Base-by-base conservation (phyloP, 2,797 vertebrate genomes). In the Tauraco hartlaubi region DNA sequence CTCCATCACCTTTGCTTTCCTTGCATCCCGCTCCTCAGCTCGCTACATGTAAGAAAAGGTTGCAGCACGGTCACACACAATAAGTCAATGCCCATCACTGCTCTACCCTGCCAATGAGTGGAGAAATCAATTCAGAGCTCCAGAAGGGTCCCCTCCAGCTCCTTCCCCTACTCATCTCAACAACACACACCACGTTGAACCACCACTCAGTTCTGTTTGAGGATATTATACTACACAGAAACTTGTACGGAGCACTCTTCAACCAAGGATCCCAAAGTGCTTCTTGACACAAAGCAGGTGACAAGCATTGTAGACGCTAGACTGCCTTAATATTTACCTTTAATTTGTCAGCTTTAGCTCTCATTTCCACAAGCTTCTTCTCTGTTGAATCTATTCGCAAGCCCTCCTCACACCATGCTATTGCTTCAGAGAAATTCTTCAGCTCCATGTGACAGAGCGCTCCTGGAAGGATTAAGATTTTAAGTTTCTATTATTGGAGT, bases 391-490 rank as follows among this genome's bases (percentile, higher is more conserved):
- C 96, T 78, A 97, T 94, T 63, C 82, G 95, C 58, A 99, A 98
- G 39, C 99, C 99, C 18, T 99, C 99, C 6, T 99, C 99, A 66
- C 99, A 99, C 99, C 99, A 99, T 23, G 95, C 98, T 90, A 99
- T n/a, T 5, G 99, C 99, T 84, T 99, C 99, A 1, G 97, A 86
- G 91, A 98, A 99, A 91, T 98, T 98, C 72, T 96, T 98, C 68
- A 99, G 97, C 97, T 99, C 99, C 82, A 99, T 90, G 89, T 98
- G 99, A 95, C 99, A 99, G 96, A 99, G 98, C 61, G 98, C 99
- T 86, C 99, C 99, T 99, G 96, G 31, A 95, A 97, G 44, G 71
- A 82, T 88, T 5, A 90, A 64, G 41, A 88, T 33, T 73, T 11
- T 52, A 59, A 91, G 12, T 59, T 62, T 79, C 18, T 16, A 44